These are phyloP conservation scores for Endomychus coccineus DNA, from an alignment of 2,888 invertebrate species.

Conservation along the genomic window DNA sequence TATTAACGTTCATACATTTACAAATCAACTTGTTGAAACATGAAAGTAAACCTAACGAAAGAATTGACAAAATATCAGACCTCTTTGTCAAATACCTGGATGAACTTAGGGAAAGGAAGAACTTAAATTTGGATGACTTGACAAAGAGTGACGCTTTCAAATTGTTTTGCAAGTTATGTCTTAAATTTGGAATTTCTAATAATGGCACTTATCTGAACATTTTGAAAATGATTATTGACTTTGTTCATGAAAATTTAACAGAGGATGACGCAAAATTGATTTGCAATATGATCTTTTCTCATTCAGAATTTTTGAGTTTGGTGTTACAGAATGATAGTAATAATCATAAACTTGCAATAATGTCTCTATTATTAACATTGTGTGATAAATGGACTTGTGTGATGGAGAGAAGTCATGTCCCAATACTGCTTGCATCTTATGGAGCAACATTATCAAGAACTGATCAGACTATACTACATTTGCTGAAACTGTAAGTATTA, in stretches of 20 bases:
- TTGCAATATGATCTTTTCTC: conserved; percentile 68
- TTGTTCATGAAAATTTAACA: conserved; percentile 47
- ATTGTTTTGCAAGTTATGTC: conserved; percentile 54
- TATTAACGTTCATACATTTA: conserved; percentile 51
- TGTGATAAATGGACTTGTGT: conserved; percentile 56
- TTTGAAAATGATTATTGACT: conserved; percentile 49
- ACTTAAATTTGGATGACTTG: conserved; percentile 12
- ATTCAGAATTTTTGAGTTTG: conserved; percentile 69
- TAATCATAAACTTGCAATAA: conserved; percentile 53
- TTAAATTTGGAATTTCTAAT: conserved; percentile 55
- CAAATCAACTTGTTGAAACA: conserved; percentile 47
- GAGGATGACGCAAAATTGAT: conserved; percentile 49
- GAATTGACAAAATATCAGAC: conserved; percentile 4
- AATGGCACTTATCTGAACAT: conserved; percentile 38
- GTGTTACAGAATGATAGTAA: conserved; percentile 50
- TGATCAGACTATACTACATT: conserved; percentile 62
- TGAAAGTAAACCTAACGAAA: too few relatives aligned
- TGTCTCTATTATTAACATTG: conserved; percentile 58
- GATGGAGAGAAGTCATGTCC: conserved; percentile 62
- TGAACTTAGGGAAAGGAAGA: background rate
- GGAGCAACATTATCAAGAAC: conserved; percentile 60
- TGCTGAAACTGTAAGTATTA: conserved; percentile 60
- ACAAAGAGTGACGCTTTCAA: conserved; percentile 49
- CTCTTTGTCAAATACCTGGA: conserved; percentile 7
- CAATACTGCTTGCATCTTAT: conserved; percentile 71